Percentiles rank a stretch among this genome's conserved stretches.
Evolutionary conservation across 2,113 vertebrate species (phyloP).

Genomic region (Siphamia tubifer): DNA sequence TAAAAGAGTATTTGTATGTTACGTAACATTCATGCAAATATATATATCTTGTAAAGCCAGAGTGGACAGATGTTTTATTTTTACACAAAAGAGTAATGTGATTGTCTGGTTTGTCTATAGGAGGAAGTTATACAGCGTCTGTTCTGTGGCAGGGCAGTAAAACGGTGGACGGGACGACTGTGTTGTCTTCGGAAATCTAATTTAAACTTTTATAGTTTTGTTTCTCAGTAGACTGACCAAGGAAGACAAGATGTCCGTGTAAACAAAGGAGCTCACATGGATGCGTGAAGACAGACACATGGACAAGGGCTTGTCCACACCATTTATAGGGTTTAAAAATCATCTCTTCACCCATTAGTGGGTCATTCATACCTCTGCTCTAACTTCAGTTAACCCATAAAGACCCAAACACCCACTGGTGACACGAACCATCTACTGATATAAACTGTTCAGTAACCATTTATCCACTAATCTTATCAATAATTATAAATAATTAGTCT

Average conservation of each 20-base stretch:
- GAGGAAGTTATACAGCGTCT: not conserved
- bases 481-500: no score
- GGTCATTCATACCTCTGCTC: not conserved
- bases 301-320: no score
- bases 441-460: no score
- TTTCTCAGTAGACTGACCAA: conserved; percentile 16
- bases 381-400: no score
- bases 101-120: not conserved
- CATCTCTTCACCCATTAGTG: no score
- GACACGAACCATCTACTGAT: no score
- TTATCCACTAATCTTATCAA: no score
- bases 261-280: conserved; percentile 1
- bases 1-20: conserved; percentile 17
- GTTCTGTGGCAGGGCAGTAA: conserved; percentile 36
- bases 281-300: no score
- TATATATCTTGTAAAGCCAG: not conserved
- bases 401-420: no score
- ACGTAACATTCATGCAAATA: not conserved
- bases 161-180: conserved; percentile 7
- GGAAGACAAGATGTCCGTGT: not conserved
- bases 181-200: conserved; percentile 55
- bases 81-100: conserved; percentile 5
- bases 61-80: conserved; percentile 28
- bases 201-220: conserved; percentile 49
- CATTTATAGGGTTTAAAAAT: no score